phyloP scores from a whole-genome alignment of 2,888 invertebrate genomes.

The Hirudinaria manillensis region DNA sequence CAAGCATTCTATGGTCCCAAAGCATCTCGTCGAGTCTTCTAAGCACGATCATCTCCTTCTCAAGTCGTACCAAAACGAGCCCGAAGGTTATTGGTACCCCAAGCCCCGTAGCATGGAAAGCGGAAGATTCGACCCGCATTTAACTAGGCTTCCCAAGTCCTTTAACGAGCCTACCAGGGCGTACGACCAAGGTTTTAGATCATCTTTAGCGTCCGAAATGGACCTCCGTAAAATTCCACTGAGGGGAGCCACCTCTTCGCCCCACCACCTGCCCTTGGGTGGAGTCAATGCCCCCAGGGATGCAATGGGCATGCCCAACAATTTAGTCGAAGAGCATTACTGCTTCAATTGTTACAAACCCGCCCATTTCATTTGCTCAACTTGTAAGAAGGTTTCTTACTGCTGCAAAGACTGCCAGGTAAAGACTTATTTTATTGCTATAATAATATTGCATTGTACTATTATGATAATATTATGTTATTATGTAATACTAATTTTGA shows the following conservation, averaged over 20 bases:
- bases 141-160: neutral
- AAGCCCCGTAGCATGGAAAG: neutral
- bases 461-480: too few relatives aligned
- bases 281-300: neutral
- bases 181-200: neutral
- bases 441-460: too few relatives aligned
- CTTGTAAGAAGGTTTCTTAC: constrained; percentile 33
- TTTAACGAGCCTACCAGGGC: neutral
- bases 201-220: neutral
- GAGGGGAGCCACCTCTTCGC: neutral
- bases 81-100: neutral
- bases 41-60: neutral
- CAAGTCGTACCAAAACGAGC: neutral
- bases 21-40: neutral
- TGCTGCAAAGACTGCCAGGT: constrained; percentile 34
- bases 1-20: neutral
- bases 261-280: neutral
- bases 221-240: neutral
- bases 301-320: neutral
- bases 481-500: too few relatives aligned
- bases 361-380: constrained; percentile 34
- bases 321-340: constrained; percentile 5
- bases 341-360: constrained; percentile 26
- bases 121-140: neutral
- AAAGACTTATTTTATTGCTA: neutral